Evolutionary conservation across 2,113 vertebrate species (phyloP).

Genomic region (Otus sunia): DNA sequence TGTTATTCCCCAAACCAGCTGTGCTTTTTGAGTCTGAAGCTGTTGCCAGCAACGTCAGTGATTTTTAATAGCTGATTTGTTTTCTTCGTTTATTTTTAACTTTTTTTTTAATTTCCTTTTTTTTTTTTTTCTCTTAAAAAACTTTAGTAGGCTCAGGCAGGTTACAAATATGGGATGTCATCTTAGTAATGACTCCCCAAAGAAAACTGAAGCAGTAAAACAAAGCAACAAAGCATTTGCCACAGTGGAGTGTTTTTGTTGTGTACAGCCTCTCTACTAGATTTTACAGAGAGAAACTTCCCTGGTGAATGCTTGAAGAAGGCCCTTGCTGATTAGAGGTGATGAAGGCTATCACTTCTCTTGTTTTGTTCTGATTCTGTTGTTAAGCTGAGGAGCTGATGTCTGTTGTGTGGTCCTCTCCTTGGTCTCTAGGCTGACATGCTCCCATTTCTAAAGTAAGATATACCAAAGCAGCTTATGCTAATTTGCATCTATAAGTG

Average conservation of each 20-base stretch:
- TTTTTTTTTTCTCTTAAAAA: background rate
- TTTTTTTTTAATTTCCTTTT: background rate
- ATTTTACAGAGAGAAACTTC: background rate
- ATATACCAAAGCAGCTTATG: background rate
- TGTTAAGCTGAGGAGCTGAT: background rate
- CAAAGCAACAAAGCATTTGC: background rate
- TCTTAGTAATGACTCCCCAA: background rate
- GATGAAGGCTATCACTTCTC: background rate
- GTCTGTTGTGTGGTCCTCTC: background rate
- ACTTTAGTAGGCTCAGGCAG: background rate
- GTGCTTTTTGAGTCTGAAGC: background rate
- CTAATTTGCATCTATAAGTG: constrained; percentile 33
- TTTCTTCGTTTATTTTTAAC: background rate
- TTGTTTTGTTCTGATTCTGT: constrained; percentile 23
- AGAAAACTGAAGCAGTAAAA: background rate
- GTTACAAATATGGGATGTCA: background rate
- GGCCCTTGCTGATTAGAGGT: constrained; percentile 1
- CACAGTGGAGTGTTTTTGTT: background rate
- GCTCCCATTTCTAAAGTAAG: constrained; percentile 5
- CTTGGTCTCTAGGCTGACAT: background rate
- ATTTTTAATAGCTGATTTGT: background rate
- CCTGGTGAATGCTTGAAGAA: background rate
- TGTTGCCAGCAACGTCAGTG: background rate
- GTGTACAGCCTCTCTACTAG: background rate
- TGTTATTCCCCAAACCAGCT: background rate